Evolutionary conservation across 2,797 vertebrate species (phyloP).

Genomic region (Podarcis lilfordi): DNA sequence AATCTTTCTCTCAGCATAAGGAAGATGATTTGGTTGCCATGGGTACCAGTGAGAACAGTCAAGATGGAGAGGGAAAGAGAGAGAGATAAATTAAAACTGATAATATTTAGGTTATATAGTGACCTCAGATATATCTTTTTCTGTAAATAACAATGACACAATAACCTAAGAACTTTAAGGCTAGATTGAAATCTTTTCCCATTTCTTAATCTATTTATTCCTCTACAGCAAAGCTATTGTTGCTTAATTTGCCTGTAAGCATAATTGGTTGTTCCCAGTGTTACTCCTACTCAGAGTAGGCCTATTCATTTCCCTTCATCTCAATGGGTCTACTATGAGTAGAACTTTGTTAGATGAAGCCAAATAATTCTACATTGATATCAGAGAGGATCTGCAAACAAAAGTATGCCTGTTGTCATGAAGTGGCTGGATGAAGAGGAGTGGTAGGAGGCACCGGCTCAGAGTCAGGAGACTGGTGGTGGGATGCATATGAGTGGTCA

Average conservation of each 20-base stretch:
- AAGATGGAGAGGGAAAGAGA: neutral
- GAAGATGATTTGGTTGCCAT: neutral
- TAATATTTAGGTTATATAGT: neutral
- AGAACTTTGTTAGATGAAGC: neutral
- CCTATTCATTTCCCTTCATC: no score
- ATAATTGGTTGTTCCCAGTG: neutral
- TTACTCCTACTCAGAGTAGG: no score
- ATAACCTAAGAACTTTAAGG: neutral
- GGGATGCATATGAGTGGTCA: neutral
- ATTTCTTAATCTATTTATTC: neutral
- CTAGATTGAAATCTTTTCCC: neutral
- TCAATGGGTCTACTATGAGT: no score
- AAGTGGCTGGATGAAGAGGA: no score
- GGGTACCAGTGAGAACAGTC: conserved; percentile 2
- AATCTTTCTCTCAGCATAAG: neutral
- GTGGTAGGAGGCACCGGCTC: no score
- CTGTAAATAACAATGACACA: neutral
- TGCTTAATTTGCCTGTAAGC: neutral
- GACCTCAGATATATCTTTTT: neutral
- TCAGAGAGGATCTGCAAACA: neutral
- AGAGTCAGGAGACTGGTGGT: neutral
- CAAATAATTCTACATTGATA: neutral
- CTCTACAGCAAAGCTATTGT: neutral
- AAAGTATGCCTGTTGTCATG: neutral
- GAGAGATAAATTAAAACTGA: conserved; percentile 1